Conservation (phyloP, 2,888 invertebrate species). For the Pimpla rufipes region DNA sequence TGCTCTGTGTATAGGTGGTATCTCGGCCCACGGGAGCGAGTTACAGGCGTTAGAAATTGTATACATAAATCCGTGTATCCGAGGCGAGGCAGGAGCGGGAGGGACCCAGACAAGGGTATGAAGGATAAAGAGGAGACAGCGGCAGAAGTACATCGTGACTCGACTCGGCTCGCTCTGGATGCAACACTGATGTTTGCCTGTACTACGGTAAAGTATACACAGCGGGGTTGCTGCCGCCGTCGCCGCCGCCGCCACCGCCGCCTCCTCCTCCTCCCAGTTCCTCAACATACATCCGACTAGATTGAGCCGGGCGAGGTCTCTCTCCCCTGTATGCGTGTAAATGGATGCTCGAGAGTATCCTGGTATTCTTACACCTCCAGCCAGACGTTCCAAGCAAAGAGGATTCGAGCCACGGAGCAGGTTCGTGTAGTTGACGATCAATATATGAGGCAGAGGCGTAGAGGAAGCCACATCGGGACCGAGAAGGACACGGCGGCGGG, state of each 20-base stretch:
- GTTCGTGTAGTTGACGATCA: conserved; percentile 80
- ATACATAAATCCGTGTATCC: conserved; percentile 14
- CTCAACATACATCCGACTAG: conserved; percentile 20
- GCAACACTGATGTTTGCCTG: conserved; percentile 42
- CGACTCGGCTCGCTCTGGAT: not conserved
- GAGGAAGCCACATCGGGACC: conserved; percentile 33
- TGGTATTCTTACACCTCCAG: conserved; percentile 53
- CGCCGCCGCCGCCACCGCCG: too few species aligned
- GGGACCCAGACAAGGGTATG: not conserved
- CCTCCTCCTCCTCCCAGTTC: too few species aligned
- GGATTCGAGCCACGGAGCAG: conserved; percentile 81
- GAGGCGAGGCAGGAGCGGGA: not conserved
- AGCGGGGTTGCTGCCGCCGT: not conserved
- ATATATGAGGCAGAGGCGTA: conserved; percentile 79
- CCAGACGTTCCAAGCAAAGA: conserved; percentile 74
- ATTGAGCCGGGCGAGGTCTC: conserved; percentile 63
- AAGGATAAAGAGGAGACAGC: conserved; percentile 23
- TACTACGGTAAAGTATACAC: conserved; percentile 37
- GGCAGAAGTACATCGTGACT: conserved; percentile 31
- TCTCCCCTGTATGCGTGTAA: conserved; percentile 36
- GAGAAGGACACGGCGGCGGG: conserved; percentile 59
- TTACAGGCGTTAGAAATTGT: conserved; percentile 32
- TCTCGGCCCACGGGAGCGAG: not conserved
- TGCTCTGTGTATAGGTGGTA: conserved; percentile 3
- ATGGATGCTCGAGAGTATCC: conserved; percentile 42